Base-by-base conservation (phyloP, 2,797 vertebrate species). In the Acanthurus tractus region DNA sequence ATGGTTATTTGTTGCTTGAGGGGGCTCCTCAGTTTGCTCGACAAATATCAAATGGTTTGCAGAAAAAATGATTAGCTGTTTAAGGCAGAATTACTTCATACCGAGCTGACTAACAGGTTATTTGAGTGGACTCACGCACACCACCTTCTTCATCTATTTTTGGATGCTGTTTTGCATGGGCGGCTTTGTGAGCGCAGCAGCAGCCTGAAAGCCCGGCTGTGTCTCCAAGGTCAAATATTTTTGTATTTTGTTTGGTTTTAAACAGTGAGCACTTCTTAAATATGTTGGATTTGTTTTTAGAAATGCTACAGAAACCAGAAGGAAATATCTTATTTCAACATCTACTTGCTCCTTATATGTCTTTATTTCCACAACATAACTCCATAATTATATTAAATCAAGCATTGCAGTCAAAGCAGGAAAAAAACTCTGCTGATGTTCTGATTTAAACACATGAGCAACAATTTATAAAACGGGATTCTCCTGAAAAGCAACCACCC, bases 11-110 rank as follows among this genome's bases (percentile, higher is more conserved):
- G 79, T 72, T 79, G 82, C 80, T 69, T 63, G 58, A 87, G 81
- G 74, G 63, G 72, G 68, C 61, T 70, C 71, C 82, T 40, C 42
- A 5, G 82, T 92, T 91, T 86, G 77, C 82, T 90, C 61, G 52
- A 86, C 74, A 92, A 92, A 92, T 82, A 89, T 78, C 63, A 61
- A 54, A 74, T n/a, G 20, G 64, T 88, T 89, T 76, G 61, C 74
- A 73, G 75, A 75, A 81, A 79, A 83, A 92, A 84, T 38, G 29
- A 83, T 88, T 63, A 78, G 78, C 52, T 42, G 78, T 83, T 88
- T 68, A 73, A 63, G 69, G 74, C 69, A 12, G 70, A 50, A 53
- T 48, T 48, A 71, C 68, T 89, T 75, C 29, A 76, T 75, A 22
- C 62, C 12, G 14, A 66, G 72, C 59, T 14, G 34, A 84, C 54